phyloP scores from a whole-genome alignment of 2,888 invertebrate genomes.

The Atethmia centrago region DNA sequence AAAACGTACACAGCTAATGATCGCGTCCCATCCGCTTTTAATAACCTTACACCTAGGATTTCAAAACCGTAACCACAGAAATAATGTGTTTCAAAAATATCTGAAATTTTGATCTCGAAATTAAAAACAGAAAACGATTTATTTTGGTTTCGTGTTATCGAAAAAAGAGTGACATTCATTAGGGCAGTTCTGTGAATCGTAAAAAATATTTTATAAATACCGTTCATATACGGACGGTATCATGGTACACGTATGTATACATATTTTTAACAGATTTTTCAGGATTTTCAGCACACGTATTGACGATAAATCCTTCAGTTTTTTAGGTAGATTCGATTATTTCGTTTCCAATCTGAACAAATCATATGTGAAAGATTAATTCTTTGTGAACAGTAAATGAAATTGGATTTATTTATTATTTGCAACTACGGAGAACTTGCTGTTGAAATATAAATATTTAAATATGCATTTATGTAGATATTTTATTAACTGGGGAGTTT shows the following conservation, averaged over 20 bases:
- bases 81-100: neutral
- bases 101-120: neutral
- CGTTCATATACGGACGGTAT: neutral
- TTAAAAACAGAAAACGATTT: neutral
- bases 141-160: neutral
- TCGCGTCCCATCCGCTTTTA: neutral
- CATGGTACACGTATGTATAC: neutral
- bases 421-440: neutral
- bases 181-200: neutral
- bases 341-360: slow-evolving; percentile 13
- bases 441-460: slow-evolving; percentile 26
- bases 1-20: slow-evolving; percentile 4
- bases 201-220: neutral
- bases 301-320: slow-evolving; percentile 26
- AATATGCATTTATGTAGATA: neutral
- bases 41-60: slow-evolving; percentile 19
- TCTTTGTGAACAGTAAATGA: slow-evolving; percentile 24
- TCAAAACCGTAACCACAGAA: neutral
- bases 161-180: neutral
- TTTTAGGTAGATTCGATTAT: slow-evolving; percentile 38
- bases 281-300: slow-evolving; percentile 24
- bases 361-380: slow-evolving; percentile 37
- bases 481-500: neutral
- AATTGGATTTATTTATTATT: slow-evolving; percentile 30
- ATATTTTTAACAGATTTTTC: slow-evolving; percentile 15